Base-by-base conservation (phyloP, 2,113 vertebrate genomes). In the Brachirus orientalis region DNA sequence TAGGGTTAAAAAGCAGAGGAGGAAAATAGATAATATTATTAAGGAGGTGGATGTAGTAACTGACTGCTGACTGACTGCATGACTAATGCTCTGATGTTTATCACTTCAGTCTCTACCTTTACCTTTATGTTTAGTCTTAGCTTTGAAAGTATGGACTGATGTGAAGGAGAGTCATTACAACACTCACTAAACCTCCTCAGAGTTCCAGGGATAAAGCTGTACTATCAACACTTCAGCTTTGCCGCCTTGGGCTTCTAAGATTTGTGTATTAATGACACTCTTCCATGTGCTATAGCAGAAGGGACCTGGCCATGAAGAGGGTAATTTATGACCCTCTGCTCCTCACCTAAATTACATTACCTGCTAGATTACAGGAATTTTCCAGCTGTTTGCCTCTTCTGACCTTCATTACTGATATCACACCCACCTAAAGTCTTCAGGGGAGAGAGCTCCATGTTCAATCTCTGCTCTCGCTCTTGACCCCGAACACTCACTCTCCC, bases 331-430 rank as follows among this genome's bases (percentile, higher is more conserved):
- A 63, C 75, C 71, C 65, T 76, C 11, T 69, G 79, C 81, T 70
- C 77, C 61, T 79, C 82, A 56, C 66, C 69, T 77, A 81, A 88
- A 89, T 85, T 65, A 86, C 74, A 89, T 88, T 85, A 88, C 82
- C 76, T 88, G 78, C 85, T 83, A 77, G 45, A 90, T 90, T 89
- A 86, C 84, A 79, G 74, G 75, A 70, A 85, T 88, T 89, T 88
- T 85, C 77, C 81, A 82, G 67, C 83, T 78, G 72, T 87, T 89
- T 77, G 69, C 80, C 79, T 89, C 69, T 61, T 46, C 67, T 76
- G 83, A 86, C 84, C 86, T 89, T 86, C 84, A 82, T 84, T 71
- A 76, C 77, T 43, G 77, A 88, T 68, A 54, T 35, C 61, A 45
- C 75, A 58, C 84, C 76, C 63, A 14, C 14, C 82, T 20, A 12